Evolutionary conservation across 2,888 invertebrate species (phyloP), one percentile per base, ranked within the genome.

Genomic region (Melieria omissa): DNA sequence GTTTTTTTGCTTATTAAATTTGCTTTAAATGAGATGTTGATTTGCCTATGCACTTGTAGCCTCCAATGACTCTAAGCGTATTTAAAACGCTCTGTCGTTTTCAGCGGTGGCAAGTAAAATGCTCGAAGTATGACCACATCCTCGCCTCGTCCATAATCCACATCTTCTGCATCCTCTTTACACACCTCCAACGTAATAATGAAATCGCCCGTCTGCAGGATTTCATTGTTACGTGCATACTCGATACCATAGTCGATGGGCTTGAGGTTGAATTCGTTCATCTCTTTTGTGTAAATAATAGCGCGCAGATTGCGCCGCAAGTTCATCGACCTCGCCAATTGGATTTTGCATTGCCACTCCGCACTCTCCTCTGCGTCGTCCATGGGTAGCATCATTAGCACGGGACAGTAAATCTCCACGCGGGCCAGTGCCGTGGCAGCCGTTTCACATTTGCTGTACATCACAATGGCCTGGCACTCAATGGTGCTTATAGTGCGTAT

Each of bases 381-480:
- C 0, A 84, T 45, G 0, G 83, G 80, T 70, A 85, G 63, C 77
- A 85, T 78, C 47, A 84, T 77, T 64, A 83, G 83, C 1, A 87
- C 86, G 0, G 87, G 87, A 67, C 87, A 87, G 54, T 87, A 85
- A n/a, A 87, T 84, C 70, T 84, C 82, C 0, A 78, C 72, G 1
- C 82, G 79, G 0, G 83, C 80, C 65, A 86, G 74, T 0, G 85
- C 84, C 0, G 80, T 73, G 12, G 84, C 82, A 1, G 83, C 83
- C 1, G 78, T 77, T 65, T 81, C 79, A 55, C 85, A 84, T 45
- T 78, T 79, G 4, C 81, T 78, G 42, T 78, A 78, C 3, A 85
- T 73, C 14, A 86, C 81, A 16, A 86, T 82, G 1, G 84, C 86
- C 72, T 84, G 82, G 46, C 86, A 87, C 72, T 83, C 83, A 45